Base-by-base conservation (phyloP, 2,797 vertebrate genomes). In the Orestias chungarensis region DNA sequence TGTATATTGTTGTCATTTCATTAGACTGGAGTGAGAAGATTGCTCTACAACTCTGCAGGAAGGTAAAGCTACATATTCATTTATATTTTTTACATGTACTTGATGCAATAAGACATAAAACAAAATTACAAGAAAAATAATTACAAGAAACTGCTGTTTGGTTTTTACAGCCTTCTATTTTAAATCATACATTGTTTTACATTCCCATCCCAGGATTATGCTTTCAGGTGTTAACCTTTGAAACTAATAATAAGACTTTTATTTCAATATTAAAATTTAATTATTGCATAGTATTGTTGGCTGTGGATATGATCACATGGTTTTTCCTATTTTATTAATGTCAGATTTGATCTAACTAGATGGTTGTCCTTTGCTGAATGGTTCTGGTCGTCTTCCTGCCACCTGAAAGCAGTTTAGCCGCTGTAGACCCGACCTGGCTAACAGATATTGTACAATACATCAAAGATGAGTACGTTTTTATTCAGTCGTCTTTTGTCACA, bases 331-430 rank as follows among this genome's bases (percentile, higher is more conserved):
- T 59, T 3, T 59, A 17, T 35, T 35, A 33, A 35, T 59, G 31
- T 59, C 0, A 6, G 6, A 35, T 35, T 23, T 59, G 55, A 23
- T 59, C 55, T 1, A 59, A 20, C 17, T 12, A 83, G 81, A 83
- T 83, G 83, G 65, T 68, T 11, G 55, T 61, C 6, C 65, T 67
- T 17, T 42, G 68, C 50, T 76, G 75, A 78, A 1, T 20, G 49
- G 15, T 29, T 8, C 20, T 80, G 35, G 20, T 3, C 9, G 6
- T 74, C 31, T 11, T 76, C 31, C 68, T 81, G 54, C 76, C 61
- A n/a, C n/a, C 65, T 54, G 59, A 49, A 52, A 27, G 10, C 49
- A 61, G 38, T 54, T 35, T 27, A 6, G 64, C 70, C 8, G 65
- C 64, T 31, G 59, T 74, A 43, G 47, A 76, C 38, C 29, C 49